These are phyloP conservation scores for Pseudopodoces humilis DNA, from an alignment of 2,113 vertebrate genomes.

Conservation along the genomic window DNA sequence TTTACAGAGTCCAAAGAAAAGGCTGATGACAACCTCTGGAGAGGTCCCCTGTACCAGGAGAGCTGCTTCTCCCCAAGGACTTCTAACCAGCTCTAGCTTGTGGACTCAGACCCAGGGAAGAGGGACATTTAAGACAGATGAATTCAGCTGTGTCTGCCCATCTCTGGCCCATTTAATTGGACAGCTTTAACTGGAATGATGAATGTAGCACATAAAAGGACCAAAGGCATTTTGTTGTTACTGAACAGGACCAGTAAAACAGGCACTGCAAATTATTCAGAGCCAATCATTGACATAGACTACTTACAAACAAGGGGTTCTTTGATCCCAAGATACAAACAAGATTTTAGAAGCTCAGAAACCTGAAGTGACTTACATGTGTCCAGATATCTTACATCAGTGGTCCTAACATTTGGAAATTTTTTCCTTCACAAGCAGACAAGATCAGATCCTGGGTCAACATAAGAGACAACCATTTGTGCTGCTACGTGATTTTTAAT, in stretches of 20 bases:
- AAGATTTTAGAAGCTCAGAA: neutral
- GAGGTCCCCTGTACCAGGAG: neutral
- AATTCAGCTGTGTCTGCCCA: neutral
- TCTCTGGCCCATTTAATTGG: neutral
- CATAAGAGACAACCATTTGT: neutral
- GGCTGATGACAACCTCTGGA: neutral
- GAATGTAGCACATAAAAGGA: neutral
- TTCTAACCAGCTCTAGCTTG: neutral
- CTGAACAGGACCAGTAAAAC: neutral
- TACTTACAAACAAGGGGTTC: neutral
- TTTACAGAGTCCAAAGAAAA: neutral
- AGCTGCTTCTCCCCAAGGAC: neutral
- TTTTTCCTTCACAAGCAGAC: neutral
- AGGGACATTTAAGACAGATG: fast-evolving
- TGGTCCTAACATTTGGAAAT: neutral
- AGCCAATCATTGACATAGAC: neutral
- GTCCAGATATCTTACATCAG: neutral
- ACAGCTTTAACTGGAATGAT: neutral
- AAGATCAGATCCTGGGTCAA: neutral
- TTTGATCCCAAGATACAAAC: neutral
- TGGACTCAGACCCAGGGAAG: neutral
- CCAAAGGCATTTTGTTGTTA: neutral
- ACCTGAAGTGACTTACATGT: neutral
- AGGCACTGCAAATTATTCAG: fast-evolving
- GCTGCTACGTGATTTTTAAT: fast-evolving